Conservation (phyloP, 1,140 invertebrate genomes). For the Achatina immaculata region DNA sequence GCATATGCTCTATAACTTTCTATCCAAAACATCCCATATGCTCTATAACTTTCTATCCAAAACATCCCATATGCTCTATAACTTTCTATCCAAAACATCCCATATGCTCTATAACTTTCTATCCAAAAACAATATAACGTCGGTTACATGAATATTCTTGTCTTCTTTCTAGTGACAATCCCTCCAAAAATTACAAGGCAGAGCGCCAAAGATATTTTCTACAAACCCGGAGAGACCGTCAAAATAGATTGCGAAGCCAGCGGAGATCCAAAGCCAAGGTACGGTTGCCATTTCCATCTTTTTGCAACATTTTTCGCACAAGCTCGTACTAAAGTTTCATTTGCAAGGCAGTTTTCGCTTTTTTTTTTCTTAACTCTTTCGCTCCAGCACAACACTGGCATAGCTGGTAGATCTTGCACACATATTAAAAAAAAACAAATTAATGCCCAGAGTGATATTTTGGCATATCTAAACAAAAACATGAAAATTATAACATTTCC, state of each 20-base stretch:
- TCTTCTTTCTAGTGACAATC: neutral
- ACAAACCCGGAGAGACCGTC: constrained; percentile 18
- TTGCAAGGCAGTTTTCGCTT: neutral
- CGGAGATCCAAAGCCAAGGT: constrained; percentile 17
- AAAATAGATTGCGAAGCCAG: constrained; percentile 31
- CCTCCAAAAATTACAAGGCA: constrained; percentile 29
- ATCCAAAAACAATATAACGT: too few relatives aligned
- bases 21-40: too few relatives aligned
- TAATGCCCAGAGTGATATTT: neutral
- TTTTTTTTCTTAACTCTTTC: neutral
- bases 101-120: too few relatives aligned
- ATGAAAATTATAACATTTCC: too few relatives aligned
- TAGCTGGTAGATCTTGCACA: neutral
- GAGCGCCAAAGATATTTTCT: constrained; percentile 26
- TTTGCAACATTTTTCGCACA: neutral
- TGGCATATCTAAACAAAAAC: neutral
- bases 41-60: too few relatives aligned
- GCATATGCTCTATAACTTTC: too few relatives aligned
- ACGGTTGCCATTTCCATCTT: neutral
- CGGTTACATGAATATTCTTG: too few relatives aligned
- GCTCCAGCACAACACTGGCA: neutral
- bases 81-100: too few relatives aligned
- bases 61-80: too few relatives aligned
- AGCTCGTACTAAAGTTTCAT: neutral
- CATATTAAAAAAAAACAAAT: neutral